Conservation (phyloP, 2,113 vertebrate species). For the Suncus etruscus region DNA sequence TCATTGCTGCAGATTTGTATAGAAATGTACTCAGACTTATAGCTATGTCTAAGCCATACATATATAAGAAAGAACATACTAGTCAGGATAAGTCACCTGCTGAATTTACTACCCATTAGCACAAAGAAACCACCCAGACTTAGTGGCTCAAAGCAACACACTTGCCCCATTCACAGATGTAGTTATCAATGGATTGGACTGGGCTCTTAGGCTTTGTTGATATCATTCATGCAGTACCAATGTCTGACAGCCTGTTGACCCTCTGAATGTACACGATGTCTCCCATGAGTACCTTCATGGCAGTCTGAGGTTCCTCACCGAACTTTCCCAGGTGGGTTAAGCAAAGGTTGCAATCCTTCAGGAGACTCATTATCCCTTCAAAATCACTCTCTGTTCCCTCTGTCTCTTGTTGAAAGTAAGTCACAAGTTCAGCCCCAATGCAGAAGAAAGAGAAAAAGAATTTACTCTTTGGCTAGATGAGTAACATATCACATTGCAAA, state of each 20-base stretch:
- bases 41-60: not conserved
- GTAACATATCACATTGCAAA: not conserved
- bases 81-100: not conserved
- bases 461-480: not conserved
- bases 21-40: not conserved
- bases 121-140: not conserved
- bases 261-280: rapidly evolving
- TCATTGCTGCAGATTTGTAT: no score
- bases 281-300: rapidly evolving
- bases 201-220: not conserved
- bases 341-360: not conserved
- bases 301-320: no score
- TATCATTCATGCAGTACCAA: not conserved
- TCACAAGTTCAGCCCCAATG: not conserved
- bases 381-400: not conserved
- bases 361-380: not conserved
- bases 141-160: not conserved
- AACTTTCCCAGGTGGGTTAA: not conserved
- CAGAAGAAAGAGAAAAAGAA: not conserved
- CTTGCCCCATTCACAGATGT: not conserved
- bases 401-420: not conserved
- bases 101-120: not conserved
- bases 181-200: not conserved
- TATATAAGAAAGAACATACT: rapidly evolving
- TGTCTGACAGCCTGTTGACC: not conserved